Percentiles rank a stretch among this genome's conserved stretches.
Evolutionary conservation across 2,888 invertebrate species (phyloP).

Genomic region (Ctena decussata): DNA sequence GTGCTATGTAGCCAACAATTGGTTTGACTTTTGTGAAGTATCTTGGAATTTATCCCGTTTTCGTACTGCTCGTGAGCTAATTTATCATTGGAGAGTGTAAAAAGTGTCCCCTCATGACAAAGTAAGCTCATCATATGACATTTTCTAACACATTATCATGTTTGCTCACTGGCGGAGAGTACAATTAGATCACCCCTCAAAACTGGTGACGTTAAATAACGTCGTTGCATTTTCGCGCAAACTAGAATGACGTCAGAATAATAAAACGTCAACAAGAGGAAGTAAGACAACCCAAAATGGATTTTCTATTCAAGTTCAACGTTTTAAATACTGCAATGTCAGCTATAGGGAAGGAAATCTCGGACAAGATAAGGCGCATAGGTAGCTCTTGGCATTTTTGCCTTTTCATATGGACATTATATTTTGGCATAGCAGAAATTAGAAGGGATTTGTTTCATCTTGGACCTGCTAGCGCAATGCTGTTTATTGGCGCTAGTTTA

Average conservation of each 20-base stretch:
- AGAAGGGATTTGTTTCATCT: background rate
- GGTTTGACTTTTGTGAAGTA: too few relatives aligned
- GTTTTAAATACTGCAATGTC: constrained; percentile 53
- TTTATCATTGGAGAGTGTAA: too few relatives aligned
- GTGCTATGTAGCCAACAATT: too few relatives aligned
- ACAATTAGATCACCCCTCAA: too few relatives aligned
- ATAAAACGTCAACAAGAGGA: background rate
- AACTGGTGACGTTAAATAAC: too few relatives aligned
- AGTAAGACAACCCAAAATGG: constrained; percentile 26
- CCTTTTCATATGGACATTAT: constrained; percentile 43
- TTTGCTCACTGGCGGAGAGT: too few relatives aligned
- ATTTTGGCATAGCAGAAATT: constrained; percentile 8
- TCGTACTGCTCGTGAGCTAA: too few relatives aligned
- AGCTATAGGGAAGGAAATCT: constrained; percentile 49
- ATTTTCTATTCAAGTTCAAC: constrained; percentile 52
- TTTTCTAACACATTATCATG: too few relatives aligned
- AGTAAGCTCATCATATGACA: too few relatives aligned
- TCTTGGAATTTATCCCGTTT: too few relatives aligned
- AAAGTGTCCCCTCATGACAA: too few relatives aligned
- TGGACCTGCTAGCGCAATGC: background rate
- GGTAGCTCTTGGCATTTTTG: constrained; percentile 47
- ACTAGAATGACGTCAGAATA: background rate
- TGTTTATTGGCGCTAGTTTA: background rate
- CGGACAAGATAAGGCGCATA: constrained; percentile 16
- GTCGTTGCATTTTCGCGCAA: background rate